phyloP scores from a whole-genome alignment of 2,888 invertebrate genomes.

The Liopterus haemorrhoidalis region DNA sequence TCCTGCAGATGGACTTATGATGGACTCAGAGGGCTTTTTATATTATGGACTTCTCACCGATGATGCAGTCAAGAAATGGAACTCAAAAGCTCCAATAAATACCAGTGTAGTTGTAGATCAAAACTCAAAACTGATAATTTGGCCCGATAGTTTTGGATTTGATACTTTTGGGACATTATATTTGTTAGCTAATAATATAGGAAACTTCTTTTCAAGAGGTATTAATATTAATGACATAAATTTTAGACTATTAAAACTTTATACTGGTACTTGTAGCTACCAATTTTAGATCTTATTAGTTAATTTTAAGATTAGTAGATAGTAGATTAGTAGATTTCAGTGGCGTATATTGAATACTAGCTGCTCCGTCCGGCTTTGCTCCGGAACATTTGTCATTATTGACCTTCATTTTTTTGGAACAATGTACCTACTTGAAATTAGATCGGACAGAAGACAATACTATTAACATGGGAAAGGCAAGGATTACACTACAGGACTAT shows the following conservation, averaged over 20 bases:
- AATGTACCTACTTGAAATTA: too few relatives aligned
- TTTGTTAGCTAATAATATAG: slow-evolving; percentile 16
- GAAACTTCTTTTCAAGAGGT: slow-evolving; percentile 11
- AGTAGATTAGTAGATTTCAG: too few relatives aligned
- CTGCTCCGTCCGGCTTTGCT: too few relatives aligned
- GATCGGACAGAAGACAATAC: too few relatives aligned
- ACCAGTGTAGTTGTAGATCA: slow-evolving; percentile 39
- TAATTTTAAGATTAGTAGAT: too few relatives aligned
- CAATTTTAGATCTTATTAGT: too few relatives aligned
- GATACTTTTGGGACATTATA: slow-evolving; percentile 19
- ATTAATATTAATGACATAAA: slow-evolving; percentile 9
- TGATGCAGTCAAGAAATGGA: slow-evolving; percentile 65
- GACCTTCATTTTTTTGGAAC: too few relatives aligned
- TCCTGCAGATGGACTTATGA: slow-evolving; percentile 64
- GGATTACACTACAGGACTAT: too few relatives aligned
- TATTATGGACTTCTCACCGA: slow-evolving; percentile 63
- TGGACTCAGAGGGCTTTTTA: slow-evolving; percentile 60
- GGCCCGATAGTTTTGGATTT: slow-evolving; percentile 19
- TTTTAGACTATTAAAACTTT: slow-evolving; percentile 18
- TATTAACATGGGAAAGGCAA: too few relatives aligned
- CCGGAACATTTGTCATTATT: too few relatives aligned
- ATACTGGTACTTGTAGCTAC: slow-evolving; percentile 20
- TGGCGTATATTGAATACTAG: too few relatives aligned
- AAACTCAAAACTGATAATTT: slow-evolving; percentile 9
- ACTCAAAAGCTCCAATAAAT: slow-evolving; percentile 52